Evolutionary conservation across 2,888 invertebrate species (phyloP).

Genomic region (Callyntrura sp.): DNA sequence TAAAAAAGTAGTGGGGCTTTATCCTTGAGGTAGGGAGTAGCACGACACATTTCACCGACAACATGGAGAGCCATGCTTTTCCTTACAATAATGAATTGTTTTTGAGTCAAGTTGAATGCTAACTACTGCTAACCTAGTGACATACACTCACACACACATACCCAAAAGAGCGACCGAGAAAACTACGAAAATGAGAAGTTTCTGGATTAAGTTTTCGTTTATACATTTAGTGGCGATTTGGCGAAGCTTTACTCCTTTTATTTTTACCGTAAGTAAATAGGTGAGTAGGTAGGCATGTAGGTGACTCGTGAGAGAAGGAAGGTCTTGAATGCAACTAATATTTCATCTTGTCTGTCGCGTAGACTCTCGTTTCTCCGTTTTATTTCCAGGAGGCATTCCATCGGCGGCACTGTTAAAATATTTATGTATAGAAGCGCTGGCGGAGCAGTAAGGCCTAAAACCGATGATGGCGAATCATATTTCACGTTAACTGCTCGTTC

Average conservation of each 20-base stretch:
- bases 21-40: not conserved
- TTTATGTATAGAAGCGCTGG: not conserved
- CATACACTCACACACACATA: conserved; percentile 28
- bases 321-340: conserved; percentile 65
- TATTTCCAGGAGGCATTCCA: not conserved
- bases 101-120: conserved; percentile 41
- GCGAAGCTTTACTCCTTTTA: no score
- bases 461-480: conserved; percentile 45
- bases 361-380: not conserved
- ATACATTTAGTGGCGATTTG: no score
- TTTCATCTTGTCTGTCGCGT: conserved; percentile 48
- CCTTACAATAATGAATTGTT: conserved; percentile 22
- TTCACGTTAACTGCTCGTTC: conserved; percentile 39
- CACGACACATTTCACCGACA: conserved; percentile 16
- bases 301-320: conserved; percentile 20
- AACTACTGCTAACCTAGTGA: conserved; percentile 65
- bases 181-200: not conserved
- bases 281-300: not conserved
- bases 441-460: conserved; percentile 2
- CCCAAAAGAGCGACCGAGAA: not conserved
- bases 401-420: not conserved
- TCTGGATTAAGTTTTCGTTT: no score
- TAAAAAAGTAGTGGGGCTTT: not conserved
- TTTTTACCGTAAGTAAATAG: not conserved
- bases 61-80: conserved; percentile 6